Evolutionary conservation across 2,113 vertebrate genomes (phyloP).

Genomic region (Acrocephalus arundinaceus): DNA sequence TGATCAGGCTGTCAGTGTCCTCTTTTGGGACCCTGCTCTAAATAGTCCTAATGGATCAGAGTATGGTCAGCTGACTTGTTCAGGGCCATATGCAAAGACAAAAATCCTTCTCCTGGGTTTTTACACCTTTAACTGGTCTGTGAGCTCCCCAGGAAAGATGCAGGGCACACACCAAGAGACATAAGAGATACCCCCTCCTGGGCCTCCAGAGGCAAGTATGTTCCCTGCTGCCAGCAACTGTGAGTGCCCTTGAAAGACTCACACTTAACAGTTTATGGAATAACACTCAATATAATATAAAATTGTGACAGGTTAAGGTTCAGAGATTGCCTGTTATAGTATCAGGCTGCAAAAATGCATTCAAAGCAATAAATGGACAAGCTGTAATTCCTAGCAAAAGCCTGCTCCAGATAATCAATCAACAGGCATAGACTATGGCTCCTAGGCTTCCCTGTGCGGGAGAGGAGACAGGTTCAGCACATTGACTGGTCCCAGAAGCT

Average conservation of each 20-base stretch:
- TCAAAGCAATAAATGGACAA: background rate
- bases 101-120: background rate
- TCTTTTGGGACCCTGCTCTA: background rate
- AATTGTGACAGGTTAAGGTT: background rate
- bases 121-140: background rate
- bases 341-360: background rate
- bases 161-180: background rate
- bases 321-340: background rate
- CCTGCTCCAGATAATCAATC: background rate
- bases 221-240: background rate
- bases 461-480: background rate
- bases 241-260: background rate
- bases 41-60: too few species aligned
- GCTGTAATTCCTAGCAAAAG: background rate
- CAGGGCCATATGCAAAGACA: background rate
- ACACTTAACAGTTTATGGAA: background rate
- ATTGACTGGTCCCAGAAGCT: too few species aligned
- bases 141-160: background rate
- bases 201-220: rapidly evolving
- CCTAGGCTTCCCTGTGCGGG: background rate
- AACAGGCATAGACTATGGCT: rapidly evolving
- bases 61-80: background rate
- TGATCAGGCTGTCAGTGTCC: background rate
- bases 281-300: background rate
- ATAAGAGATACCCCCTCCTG: rapidly evolving